A percentile compares a stretch with the other conserved stretches of the same genome.
These are phyloP conservation scores for Ptychodera flava DNA, from an alignment of 35 echinoderm and acorn worm species.

Conservation along the genomic window DNA sequence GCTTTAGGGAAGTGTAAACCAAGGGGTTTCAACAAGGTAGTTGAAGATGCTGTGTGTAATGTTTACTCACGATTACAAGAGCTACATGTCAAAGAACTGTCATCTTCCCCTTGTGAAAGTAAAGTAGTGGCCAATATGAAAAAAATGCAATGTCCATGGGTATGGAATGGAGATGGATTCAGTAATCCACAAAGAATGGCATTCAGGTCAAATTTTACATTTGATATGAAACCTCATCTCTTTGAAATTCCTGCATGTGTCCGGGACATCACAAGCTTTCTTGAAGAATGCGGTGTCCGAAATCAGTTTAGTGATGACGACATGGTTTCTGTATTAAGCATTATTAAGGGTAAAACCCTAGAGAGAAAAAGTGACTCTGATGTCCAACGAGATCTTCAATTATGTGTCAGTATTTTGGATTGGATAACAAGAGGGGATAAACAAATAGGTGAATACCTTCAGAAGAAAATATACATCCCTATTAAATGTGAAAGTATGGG, in stretches of 20 bases:
- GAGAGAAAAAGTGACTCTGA: background rate
- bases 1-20: too few relatives aligned
- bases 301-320: slow-evolving; percentile 10
- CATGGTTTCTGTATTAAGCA: background rate
- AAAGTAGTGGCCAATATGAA: too few relatives aligned
- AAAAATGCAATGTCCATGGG: slow-evolving; percentile 21
- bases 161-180: slow-evolving; percentile 15
- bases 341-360: background rate
- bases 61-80: too few relatives aligned
- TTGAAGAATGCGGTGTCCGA: background rate
- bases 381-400: background rate
- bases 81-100: too few relatives aligned
- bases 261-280: background rate
- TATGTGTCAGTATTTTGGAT: background rate
- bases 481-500: background rate
- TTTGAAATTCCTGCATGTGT: slow-evolving; percentile 13
- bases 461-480: background rate
- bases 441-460: background rate
- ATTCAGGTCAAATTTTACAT: background rate
- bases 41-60: too few relatives aligned
- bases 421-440: background rate
- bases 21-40: too few relatives aligned
- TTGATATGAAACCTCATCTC: slow-evolving; percentile 24
- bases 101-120: too few relatives aligned
- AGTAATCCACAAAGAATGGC: background rate